Percentiles rank a stretch among this genome's conserved stretches.
phyloP scores from a whole-genome alignment of 2,113 vertebrate species.

The pig (Sus scrofa) region T2T-Sscrofa CM000817.6:48338001-48338500 shows the following conservation, averaged over 20 bases:
- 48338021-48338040: not conserved
- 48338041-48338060: not conserved
- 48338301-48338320: not conserved
- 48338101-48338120: not conserved
- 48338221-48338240: not conserved
- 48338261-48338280: not conserved
- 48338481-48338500: not conserved
- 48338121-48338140: not conserved
- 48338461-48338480: constrained; percentile 40
- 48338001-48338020: not conserved
- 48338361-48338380: not conserved
- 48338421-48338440: not conserved
- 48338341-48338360: not conserved
- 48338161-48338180: not conserved
- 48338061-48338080: not conserved
- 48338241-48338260: not conserved
- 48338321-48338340: not conserved
- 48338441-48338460: not conserved
- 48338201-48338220: not conserved
- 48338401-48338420: not conserved
- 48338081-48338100: not conserved
- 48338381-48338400: not conserved
- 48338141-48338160: not conserved
- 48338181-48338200: not conserved
- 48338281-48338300: not conserved